A percentile compares a stretch with the other conserved stretches of the same genome.
phyloP scores from a whole-genome alignment of 2,113 vertebrate genomes.

The Halcyon senegalensis region DNA sequence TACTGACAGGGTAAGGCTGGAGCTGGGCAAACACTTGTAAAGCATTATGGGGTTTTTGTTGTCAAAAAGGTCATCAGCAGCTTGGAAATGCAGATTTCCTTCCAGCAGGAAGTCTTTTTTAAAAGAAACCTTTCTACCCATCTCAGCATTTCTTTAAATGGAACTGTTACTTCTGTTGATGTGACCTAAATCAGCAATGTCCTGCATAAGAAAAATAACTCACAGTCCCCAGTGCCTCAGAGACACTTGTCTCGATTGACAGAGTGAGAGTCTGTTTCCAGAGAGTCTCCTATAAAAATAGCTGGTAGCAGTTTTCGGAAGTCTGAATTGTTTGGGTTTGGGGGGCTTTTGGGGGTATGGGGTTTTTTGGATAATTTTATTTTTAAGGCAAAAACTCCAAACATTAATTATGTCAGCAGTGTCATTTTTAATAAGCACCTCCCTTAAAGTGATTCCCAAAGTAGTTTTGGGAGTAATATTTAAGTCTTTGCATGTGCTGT shows the following conservation, averaged over 20 bases:
- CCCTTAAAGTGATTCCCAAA: background rate
- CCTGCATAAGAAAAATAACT: conserved; percentile 56
- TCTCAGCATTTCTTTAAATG: conserved; percentile 62
- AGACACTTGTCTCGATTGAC: conserved; percentile 33
- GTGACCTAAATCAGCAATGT: conserved; percentile 64
- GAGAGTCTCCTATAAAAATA: conserved; percentile 29
- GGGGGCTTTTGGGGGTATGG: background rate
- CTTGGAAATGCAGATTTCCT: conserved; percentile 48
- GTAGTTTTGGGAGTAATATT: background rate
- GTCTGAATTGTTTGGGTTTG: background rate
- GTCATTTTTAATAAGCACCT: background rate
- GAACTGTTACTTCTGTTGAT: conserved; percentile 56
- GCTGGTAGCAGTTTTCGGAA: background rate
- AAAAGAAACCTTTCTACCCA: background rate
- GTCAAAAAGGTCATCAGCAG: conserved; percentile 32
- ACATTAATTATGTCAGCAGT: background rate
- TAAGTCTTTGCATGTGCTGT: background rate
- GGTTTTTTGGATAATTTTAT: background rate
- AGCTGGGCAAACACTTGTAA: background rate
- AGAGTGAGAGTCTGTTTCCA: conserved; percentile 18
- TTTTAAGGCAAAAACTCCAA: background rate
- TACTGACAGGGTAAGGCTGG: background rate
- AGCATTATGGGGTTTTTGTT: background rate
- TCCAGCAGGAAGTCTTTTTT: conserved; percentile 18
- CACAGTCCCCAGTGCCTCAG: conserved; percentile 20